Conservation (phyloP, 2,113 vertebrate genomes). For the Heloderma charlesbogerti region DNA sequence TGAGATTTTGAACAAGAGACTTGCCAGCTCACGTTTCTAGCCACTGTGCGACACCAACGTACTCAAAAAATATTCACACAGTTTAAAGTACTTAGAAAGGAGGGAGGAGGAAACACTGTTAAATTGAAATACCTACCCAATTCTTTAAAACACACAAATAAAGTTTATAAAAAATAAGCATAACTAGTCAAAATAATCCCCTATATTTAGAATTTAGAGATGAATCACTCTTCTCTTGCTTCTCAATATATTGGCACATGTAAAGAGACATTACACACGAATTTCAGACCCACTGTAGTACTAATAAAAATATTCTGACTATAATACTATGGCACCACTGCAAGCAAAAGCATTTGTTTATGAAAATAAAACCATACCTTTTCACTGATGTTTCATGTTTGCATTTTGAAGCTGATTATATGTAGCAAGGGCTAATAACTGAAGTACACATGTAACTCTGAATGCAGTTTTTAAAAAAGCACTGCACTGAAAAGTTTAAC, state of each 20-base stretch:
- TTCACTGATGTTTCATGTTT: conserved; percentile 19
- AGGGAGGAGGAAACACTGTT: background rate
- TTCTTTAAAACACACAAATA: background rate
- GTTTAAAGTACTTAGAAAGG: background rate
- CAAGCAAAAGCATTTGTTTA: background rate
- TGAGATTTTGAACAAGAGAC: background rate
- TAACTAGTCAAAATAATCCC: background rate
- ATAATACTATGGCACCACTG: background rate
- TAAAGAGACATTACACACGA: rapidly evolving
- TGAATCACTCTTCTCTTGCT: background rate
- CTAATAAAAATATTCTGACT: conserved; percentile 6
- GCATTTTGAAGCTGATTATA: background rate
- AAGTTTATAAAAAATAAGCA: background rate
- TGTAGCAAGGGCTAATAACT: background rate
- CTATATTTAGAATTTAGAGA: background rate
- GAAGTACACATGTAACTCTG: rapidly evolving
- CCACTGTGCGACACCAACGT: background rate
- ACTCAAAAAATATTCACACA: background rate
- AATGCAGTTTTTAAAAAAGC: background rate
- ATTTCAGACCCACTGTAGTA: background rate
- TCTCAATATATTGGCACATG: background rate
- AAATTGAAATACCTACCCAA: conserved; percentile 26
- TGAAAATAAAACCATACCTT: conserved; percentile 18
- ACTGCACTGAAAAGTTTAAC: background rate
- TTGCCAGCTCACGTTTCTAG: background rate